A percentile compares a stretch with the other conserved stretches of the same genome.
phyloP scores from a whole-genome alignment of 2,113 vertebrate species.

The Quiscalus mexicanus region DNA sequence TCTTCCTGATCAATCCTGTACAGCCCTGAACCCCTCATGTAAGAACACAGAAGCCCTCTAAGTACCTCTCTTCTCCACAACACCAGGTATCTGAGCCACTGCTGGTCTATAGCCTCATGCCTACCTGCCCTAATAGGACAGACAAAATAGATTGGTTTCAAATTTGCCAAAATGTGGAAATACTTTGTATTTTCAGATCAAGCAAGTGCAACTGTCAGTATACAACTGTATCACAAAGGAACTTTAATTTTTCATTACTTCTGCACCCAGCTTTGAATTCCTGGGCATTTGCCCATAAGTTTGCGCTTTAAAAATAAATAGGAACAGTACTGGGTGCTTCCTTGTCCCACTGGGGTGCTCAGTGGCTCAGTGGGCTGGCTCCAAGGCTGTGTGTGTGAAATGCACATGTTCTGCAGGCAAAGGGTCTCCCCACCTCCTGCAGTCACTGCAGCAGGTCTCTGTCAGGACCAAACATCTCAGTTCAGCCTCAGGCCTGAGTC shows the following conservation, averaged over 20 bases:
- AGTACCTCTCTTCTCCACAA: background rate
- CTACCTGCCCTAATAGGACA: background rate
- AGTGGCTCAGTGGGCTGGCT: background rate
- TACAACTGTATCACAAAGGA: background rate
- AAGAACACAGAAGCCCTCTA: background rate
- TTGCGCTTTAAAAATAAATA: background rate
- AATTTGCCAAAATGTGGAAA: background rate
- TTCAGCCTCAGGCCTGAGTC: background rate
- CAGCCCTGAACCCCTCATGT: background rate
- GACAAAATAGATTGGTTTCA: background rate
- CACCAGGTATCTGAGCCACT: background rate
- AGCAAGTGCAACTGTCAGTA: background rate
- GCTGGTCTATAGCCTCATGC: background rate
- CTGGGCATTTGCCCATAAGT: background rate
- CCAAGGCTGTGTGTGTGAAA: background rate
- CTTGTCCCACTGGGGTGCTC: background rate
- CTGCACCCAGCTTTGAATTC: background rate
- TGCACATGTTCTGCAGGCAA: background rate
- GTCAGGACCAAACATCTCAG: background rate
- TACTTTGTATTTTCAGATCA: background rate
- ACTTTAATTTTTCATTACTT: background rate
- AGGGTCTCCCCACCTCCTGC: background rate
- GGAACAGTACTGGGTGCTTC: background rate
- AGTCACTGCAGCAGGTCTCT: background rate
- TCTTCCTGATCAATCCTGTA: background rate